Conservation (phyloP, 2,113 vertebrate species). For the Oxyura jamaicensis region DNA sequence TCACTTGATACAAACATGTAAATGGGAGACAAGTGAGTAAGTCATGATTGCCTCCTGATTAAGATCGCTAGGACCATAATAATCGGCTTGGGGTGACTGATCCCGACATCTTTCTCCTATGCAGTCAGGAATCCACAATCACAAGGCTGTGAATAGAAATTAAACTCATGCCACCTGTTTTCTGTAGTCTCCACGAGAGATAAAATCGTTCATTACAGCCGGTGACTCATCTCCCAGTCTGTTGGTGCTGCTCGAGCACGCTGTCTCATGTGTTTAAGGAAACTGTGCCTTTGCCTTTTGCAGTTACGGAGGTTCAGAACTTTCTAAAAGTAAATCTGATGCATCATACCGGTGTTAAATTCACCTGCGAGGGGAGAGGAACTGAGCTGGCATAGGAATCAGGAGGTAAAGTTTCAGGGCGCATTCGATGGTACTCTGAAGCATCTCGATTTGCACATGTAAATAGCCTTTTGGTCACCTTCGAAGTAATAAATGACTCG, state of each 20-base stretch:
- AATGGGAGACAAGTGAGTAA: not conserved
- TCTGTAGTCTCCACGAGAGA: not conserved
- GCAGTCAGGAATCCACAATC: not conserved
- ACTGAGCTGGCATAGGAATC: not conserved
- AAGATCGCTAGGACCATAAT: not conserved
- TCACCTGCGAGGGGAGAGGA: not conserved
- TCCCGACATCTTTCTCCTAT: not conserved
- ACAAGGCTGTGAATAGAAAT: not conserved
- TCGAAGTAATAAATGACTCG: not conserved
- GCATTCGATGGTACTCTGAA: rapidly evolving
- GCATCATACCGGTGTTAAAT: rapidly evolving
- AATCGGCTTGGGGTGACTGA: not conserved
- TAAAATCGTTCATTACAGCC: not conserved
- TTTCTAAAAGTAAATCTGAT: not conserved
- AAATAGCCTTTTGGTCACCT: not conserved
- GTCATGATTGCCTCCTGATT: not conserved
- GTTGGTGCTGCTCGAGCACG: not conserved
- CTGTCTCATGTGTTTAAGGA: not conserved
- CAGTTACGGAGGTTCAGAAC: not conserved
- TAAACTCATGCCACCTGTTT: not conserved
- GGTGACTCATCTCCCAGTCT: not conserved
- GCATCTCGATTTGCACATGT: not conserved
- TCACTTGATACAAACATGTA: not conserved
- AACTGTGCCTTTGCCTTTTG: not conserved
- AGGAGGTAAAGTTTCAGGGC: not conserved